Evolutionary conservation across 2,797 vertebrate genomes (phyloP), one percentile per base, ranked within the genome.

Genomic region (Gastrophryne carolinensis): DNA sequence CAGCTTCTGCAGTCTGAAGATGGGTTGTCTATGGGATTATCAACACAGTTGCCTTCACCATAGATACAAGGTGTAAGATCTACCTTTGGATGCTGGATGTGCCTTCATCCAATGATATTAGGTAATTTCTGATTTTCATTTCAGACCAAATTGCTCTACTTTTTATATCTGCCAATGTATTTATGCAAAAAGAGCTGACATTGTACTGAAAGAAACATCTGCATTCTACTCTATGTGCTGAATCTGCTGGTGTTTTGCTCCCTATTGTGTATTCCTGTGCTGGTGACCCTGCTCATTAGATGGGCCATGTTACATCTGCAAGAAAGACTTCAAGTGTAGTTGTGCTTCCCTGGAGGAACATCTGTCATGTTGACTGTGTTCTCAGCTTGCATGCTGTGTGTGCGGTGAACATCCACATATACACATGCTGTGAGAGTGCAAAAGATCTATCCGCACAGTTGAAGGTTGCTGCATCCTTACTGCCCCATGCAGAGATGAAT

Each of bases 261-360:
- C 30, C n/a, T 15, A 6, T 41, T n/a, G 13, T 17, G 15, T 44
- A n/a, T 44, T 39, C 35, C 11, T 39, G 35, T 39, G 41, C 39
- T 50, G 3, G 44, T 47, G 35, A 8, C n/a, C 50, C 27, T 29
- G 41, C 15, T 49, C 17, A 30, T 49, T 27, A 49, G 41, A 65
- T 52, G 63, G 19, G 32, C 3, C 15, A 24, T 15, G 12, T 44
- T 66, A 52, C 26, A 66, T 62, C 60, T 62, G 60, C 34, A 62
- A 15, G 60, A 37, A 34, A 34, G 41, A 61, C 32, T 65, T 65
- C 41, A 65, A 66, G 44, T 52, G 6, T 32, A 65, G 27, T 6
- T 44, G 17, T 8, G 29, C 29, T 52, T 64, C 29, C 27, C 12
- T 52, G 27, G n/a, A 23, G 44, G 32, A 32, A 66, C 63, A 66